A percentile compares a stretch with the other conserved stretches of the same genome.
Evolutionary conservation across 2,888 invertebrate genomes (phyloP).

Genomic region (Pyrrhia umbra): DNA sequence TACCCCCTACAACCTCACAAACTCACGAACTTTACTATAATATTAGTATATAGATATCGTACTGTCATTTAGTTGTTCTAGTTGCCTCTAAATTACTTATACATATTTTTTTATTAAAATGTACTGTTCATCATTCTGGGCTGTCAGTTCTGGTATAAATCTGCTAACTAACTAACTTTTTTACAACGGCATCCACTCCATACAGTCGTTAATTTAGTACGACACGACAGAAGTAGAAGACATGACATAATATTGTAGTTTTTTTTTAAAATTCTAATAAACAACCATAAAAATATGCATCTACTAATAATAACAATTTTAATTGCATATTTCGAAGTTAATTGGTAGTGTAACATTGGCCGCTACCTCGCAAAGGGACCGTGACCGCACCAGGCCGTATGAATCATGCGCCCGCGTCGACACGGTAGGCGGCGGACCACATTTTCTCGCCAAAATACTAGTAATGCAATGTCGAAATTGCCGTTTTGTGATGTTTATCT

Average conservation of each 20-base stretch:
- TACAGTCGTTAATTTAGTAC: too few species aligned
- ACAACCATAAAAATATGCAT: background rate
- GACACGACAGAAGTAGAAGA: background rate
- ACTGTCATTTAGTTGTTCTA: too few species aligned
- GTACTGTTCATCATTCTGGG: too few species aligned
- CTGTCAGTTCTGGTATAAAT: too few species aligned
- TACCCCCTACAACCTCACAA: too few species aligned
- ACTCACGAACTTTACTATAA: too few species aligned
- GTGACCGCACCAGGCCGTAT: slow-evolving; percentile 42
- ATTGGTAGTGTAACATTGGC: slow-evolving; percentile 8
- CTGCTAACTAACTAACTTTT: too few species aligned
- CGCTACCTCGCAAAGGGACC: slow-evolving; percentile 48
- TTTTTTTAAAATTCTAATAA: background rate
- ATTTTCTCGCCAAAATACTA: slow-evolving; percentile 26
- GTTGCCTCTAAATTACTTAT: too few species aligned
- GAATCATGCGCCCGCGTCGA: slow-evolving; percentile 51
- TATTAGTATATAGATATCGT: too few species aligned
- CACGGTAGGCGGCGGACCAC: background rate
- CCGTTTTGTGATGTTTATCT: slow-evolving; percentile 15
- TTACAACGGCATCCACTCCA: too few species aligned
- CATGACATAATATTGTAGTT: too few species aligned
- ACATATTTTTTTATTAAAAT: too few species aligned
- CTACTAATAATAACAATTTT: background rate
- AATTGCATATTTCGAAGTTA: background rate
- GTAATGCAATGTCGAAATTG: slow-evolving; percentile 11